Evolutionary conservation across 2,797 vertebrate genomes (phyloP).

Genomic region (Synanceia verrucosa): DNA sequence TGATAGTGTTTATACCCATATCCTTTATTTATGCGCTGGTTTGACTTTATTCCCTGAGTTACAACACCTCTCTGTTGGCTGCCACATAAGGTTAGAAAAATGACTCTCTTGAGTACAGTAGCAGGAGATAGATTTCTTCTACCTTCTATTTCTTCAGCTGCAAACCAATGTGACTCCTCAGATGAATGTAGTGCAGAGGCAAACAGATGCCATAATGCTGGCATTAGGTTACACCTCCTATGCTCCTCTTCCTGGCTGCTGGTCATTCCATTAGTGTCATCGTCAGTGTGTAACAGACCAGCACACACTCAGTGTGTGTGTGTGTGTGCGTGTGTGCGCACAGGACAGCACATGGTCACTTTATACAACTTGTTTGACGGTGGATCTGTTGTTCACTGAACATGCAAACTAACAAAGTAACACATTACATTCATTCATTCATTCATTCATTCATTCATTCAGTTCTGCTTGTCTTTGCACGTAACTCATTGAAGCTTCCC

Average conservation of each 20-base stretch:
- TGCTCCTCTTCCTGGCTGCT: conserved; percentile 6
- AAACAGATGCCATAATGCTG: conserved; percentile 20
- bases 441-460: no score
- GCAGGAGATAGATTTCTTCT: background rate
- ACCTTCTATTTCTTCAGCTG: conserved; percentile 15
- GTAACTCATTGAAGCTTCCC: no score
- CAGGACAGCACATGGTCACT: background rate
- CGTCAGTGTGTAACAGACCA: conserved; percentile 16
- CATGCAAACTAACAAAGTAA: background rate
- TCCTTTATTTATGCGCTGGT: background rate
- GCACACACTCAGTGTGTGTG: background rate
- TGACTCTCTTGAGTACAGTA: background rate
- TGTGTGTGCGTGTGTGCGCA: background rate
- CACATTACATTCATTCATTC: no score
- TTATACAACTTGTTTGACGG: background rate
- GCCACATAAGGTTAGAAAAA: background rate
- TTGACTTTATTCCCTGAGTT: background rate
- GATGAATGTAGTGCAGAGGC: conserved; percentile 35
- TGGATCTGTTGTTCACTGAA: background rate
- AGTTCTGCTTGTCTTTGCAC: background rate
- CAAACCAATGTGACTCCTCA: conserved; percentile 34
- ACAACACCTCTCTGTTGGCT: background rate
- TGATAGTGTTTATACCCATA: background rate
- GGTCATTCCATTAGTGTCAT: conserved; percentile 56
- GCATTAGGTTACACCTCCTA: conserved; percentile 55